phyloP scores from a whole-genome alignment of 2,888 invertebrate genomes.

The Fissipunctia ypsillon region DNA sequence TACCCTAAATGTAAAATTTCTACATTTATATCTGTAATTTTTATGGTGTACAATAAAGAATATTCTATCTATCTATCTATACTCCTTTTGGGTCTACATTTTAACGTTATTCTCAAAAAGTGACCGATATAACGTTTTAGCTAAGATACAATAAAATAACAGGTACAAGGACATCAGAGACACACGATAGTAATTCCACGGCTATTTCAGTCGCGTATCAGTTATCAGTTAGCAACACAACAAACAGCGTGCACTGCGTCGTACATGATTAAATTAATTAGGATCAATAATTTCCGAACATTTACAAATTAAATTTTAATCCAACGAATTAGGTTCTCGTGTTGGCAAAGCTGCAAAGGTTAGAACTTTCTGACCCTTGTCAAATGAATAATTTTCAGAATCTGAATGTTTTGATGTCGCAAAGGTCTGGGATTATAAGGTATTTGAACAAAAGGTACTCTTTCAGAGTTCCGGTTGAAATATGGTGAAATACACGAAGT shows the following conservation, averaged over 20 bases:
- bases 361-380: conserved; percentile 59
- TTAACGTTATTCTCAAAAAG: no score
- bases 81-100: no score
- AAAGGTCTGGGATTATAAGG: conserved; percentile 37
- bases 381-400: conserved; percentile 49
- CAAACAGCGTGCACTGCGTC: neutral
- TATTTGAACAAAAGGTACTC: conserved; percentile 37
- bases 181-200: no score
- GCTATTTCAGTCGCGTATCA: no score
- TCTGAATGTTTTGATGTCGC: conserved; percentile 32
- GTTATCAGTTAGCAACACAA: no score
- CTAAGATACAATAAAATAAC: no score
- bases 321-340: conserved; percentile 31
- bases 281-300: conserved; percentile 37
- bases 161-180: no score
- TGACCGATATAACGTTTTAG: no score
- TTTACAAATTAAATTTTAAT: conserved; percentile 61
- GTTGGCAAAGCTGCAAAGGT: conserved; percentile 25
- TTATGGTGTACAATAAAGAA: no score
- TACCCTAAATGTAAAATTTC: no score
- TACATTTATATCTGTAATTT: no score
- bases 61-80: no score
- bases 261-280: conserved; percentile 38
- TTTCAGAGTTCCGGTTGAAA: conserved; percentile 11
- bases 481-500: conserved; percentile 22